Evolutionary conservation across 2,113 vertebrate species (phyloP), one percentile per base, ranked within the genome.

Genomic region (Cyphomyrus plagiostoma): DNA sequence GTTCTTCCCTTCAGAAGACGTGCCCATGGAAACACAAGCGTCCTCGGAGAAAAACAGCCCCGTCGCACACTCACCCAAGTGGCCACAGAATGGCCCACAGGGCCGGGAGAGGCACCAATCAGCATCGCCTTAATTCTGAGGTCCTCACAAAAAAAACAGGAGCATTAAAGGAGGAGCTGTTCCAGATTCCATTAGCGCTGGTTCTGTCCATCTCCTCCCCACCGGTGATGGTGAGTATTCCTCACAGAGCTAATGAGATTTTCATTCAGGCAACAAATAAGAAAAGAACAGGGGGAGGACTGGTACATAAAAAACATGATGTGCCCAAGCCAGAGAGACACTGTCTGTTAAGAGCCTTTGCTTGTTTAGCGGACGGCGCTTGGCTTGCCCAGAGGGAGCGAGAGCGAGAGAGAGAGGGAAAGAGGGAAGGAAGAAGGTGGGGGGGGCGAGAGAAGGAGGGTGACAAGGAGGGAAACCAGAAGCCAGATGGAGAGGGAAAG

Each of bases 261-360:
- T 56, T 87, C 85, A 87, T 87, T 87, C 85, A 53, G 56, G 85
- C 85, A 87, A 87, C 85, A 87, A 87, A 87, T 87, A 87, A 87
- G 88, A 50, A 77, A 52, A 50, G 48, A 30, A 45, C 45, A 6
- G 88, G 30, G n/a, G n/a, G 62, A 13, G 62, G n/a, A 70, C 48
- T 8, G 66, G 30, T 50, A 74, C 45, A 88, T 21, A 77, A 30
- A 46, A 74, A 80, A 42, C 45, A 88, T 49, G n/a, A 89, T 49
- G 88, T 21, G 26, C 48, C 46, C 11, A 39, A 50, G 26, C n/a
- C 15, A 21, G 66, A 52, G 66, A 89, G 23, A 35, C 58, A 77
- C 21, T 26, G 62, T n/a, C 85, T 87, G 50, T 19, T 56, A 53
- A 87, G 85, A 50, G 50, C 30, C 49, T 87, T 87, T 56, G 26